Conservation (phyloP, 2,888 invertebrate species). For the Dermolepida albohirtum region DNA sequence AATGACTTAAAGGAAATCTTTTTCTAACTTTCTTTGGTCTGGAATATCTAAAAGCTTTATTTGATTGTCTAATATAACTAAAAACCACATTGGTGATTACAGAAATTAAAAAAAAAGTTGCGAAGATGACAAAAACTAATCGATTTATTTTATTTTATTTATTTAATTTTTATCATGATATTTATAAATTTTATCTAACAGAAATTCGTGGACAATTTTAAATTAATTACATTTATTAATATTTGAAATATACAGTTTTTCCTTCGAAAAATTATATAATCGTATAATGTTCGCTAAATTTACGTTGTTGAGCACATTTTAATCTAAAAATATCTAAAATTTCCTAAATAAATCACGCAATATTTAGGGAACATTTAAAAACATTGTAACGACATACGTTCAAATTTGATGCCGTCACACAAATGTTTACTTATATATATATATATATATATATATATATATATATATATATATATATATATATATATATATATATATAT, state of each 20-base stretch:
- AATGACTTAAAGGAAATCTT: too few relatives aligned
- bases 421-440: not conserved
- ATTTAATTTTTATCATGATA: too few relatives aligned
- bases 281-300: too few relatives aligned
- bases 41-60: too few relatives aligned
- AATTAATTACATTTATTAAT: too few relatives aligned
- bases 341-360: constrained; percentile 10
- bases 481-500: not conserved
- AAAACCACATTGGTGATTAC: too few relatives aligned
- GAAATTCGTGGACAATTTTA: not conserved
- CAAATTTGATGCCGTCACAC: not conserved
- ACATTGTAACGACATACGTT: too few relatives aligned
- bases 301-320: too few relatives aligned
- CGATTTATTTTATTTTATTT: constrained; percentile 33
- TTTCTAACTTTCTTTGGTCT: too few relatives aligned
- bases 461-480: not conserved
- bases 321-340: constrained; percentile 13
- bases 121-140: not conserved
- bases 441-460: not conserved
- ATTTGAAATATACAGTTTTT: too few relatives aligned
- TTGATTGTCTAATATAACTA: too few relatives aligned
- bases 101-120: not conserved
- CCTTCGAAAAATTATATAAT: too few relatives aligned
- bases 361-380: constrained; percentile 5
- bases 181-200: constrained; percentile 16